phyloP scores from a whole-genome alignment of 2,888 invertebrate genomes.

The Andrena camellia region DNA sequence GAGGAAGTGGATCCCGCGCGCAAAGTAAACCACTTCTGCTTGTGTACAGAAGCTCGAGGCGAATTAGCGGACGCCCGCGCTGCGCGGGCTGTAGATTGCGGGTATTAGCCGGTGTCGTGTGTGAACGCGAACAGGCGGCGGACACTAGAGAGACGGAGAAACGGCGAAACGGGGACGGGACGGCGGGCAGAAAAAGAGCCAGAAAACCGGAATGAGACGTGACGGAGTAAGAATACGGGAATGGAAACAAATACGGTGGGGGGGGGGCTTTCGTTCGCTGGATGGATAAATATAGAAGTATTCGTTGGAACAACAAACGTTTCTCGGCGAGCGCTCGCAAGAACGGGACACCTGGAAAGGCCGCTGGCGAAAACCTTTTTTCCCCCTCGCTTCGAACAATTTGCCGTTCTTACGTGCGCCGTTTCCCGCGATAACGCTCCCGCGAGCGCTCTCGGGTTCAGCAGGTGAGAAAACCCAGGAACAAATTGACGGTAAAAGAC shows the following conservation, averaged over 20 bases:
- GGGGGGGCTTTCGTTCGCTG: slow-evolving; percentile 44
- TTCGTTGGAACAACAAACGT: slow-evolving; percentile 67
- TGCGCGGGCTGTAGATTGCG: slow-evolving; percentile 39
- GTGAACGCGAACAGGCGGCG: slow-evolving; percentile 13
- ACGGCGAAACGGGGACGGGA: slow-evolving; percentile 6
- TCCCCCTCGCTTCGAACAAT: slow-evolving; percentile 19
- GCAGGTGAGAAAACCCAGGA: slow-evolving; percentile 35
- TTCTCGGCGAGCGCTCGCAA: slow-evolving; percentile 31
- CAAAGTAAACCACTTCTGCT: slow-evolving; percentile 61
- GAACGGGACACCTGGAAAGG: slow-evolving; percentile 52
- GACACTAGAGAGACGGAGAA: slow-evolving; percentile 1
- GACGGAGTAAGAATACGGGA: slow-evolving; percentile 47
- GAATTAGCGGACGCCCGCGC: slow-evolving; percentile 47
- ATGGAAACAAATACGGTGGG: slow-evolving; percentile 67
- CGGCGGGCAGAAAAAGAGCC: slow-evolving; percentile 25
- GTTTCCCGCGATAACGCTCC: slow-evolving; percentile 44
- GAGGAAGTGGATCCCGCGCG: slow-evolving; percentile 51
- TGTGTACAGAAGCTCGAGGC: slow-evolving; percentile 59
- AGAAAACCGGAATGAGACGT: slow-evolving; percentile 54
- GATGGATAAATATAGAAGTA: slow-evolving; percentile 71
- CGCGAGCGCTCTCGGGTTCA: neutral
- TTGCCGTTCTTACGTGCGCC: slow-evolving; percentile 15
- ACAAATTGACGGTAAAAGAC: slow-evolving; percentile 52
- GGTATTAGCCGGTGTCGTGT: slow-evolving; percentile 28
- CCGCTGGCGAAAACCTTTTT: slow-evolving; percentile 35